A percentile compares a stretch with the other conserved stretches of the same genome.
Conservation (phyloP, 1,140 invertebrate genomes). For the Venturia canescens region DNA sequence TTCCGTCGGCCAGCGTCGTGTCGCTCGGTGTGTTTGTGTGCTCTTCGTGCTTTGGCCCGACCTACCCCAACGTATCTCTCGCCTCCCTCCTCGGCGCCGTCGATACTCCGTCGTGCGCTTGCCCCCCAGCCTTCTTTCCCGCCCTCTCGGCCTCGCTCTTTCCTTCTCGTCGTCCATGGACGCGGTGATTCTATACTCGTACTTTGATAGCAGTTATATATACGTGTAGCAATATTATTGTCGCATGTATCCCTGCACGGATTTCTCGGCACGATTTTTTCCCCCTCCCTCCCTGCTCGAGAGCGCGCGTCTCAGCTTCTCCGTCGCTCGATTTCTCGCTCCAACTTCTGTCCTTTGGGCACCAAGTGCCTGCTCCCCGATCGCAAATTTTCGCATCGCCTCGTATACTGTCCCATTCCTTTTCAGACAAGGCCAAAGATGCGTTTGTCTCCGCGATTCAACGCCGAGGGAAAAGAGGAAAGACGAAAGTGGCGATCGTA, state of each 20-base stretch:
- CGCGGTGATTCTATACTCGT: background rate
- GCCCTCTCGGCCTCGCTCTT: background rate
- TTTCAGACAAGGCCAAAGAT: no score
- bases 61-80: slow-evolving; percentile 63
- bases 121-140: background rate
- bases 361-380: no score
- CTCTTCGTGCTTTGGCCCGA: slow-evolving; percentile 66
- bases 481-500: no score
- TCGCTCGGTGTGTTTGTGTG: slow-evolving; percentile 2
- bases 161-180: slow-evolving; percentile 6
- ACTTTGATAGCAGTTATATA: background rate
- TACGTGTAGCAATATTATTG: background rate
- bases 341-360: no score
- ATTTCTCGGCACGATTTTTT: background rate
- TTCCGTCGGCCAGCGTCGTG: slow-evolving; percentile 43
- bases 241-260: background rate
- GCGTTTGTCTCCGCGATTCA: no score
- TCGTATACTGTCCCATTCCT: no score
- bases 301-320: no score
- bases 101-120: slow-evolving; percentile 24
- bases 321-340: no score
- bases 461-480: no score
- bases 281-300: no score
- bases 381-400: no score
- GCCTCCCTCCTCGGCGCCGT: slow-evolving; percentile 3